A percentile compares a stretch with the other conserved stretches of the same genome.
Evolutionary conservation across 2,113 vertebrate species (phyloP).

Genomic region (Propithecus coquereli): DNA sequence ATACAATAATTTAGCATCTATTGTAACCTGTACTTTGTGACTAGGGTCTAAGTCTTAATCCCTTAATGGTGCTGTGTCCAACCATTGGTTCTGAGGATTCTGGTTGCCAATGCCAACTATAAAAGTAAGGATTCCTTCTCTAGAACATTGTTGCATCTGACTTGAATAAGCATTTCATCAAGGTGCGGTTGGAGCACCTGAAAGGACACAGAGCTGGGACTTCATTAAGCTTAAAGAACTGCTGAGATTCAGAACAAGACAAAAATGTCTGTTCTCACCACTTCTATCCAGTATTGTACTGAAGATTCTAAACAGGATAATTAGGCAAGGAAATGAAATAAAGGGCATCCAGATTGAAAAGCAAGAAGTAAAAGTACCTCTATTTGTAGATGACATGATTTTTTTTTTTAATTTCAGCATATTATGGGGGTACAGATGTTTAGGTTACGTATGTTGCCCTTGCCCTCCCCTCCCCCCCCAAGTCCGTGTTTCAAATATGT

Average conservation of each 20-base stretch:
- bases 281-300: background rate
- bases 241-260: background rate
- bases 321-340: background rate
- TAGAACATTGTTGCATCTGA: background rate
- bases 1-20: background rate
- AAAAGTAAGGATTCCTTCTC: background rate
- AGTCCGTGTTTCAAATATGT: too few species aligned
- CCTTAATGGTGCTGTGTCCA: background rate
- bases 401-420: too few species aligned
- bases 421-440: too few species aligned
- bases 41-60: background rate
- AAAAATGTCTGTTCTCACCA: background rate
- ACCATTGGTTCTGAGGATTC: background rate
- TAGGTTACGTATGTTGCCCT: too few species aligned
- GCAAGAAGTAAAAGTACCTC: background rate
- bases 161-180: slow-evolving; percentile 1
- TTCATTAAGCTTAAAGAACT: background rate
- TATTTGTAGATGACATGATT: background rate
- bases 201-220: background rate
- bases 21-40: background rate
- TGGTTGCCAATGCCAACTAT: background rate
- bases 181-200: background rate
- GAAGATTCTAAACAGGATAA: background rate
- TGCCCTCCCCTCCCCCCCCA: too few species aligned
- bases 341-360: background rate